Evolutionary conservation across 2,888 invertebrate species (phyloP).

Genomic region (Drosophila melanocephala): DNA sequence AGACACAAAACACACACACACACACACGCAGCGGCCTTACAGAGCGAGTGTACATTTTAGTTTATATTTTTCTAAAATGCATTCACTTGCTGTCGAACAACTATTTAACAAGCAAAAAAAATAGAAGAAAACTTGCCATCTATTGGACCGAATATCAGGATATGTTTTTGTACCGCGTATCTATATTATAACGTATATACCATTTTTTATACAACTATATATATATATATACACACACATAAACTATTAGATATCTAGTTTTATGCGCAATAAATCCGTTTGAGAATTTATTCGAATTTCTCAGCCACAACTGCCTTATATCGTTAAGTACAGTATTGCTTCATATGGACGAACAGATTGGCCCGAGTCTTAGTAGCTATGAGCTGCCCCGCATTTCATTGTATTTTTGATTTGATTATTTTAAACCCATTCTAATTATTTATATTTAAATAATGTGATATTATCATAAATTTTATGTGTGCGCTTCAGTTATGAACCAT

Average conservation of each 20-base stretch:
- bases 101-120: not conserved
- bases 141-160: slow-evolving; percentile 44
- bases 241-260: slow-evolving; percentile 30
- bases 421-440: slow-evolving; percentile 57
- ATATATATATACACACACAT: slow-evolving; percentile 1
- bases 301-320: slow-evolving; percentile 72
- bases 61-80: slow-evolving; percentile 2
- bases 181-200: slow-evolving; percentile 25
- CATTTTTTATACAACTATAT: slow-evolving; percentile 16
- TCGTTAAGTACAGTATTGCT: slow-evolving; percentile 73
- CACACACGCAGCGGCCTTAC: slow-evolving; percentile 53
- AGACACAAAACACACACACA: slow-evolving; percentile 37
- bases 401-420: slow-evolving; percentile 43
- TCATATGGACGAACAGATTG: slow-evolving; percentile 47
- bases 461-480: slow-evolving; percentile 73
- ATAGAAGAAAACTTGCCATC: slow-evolving; percentile 58
- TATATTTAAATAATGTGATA: slow-evolving; percentile 78
- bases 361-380: slow-evolving; percentile 52
- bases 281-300: slow-evolving; percentile 47
- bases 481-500: slow-evolving; percentile 39
- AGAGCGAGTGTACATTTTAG: slow-evolving; percentile 12
- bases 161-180: slow-evolving; percentile 36
- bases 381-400: slow-evolving; percentile 47
- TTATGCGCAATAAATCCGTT: slow-evolving; percentile 37
- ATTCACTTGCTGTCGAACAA: slow-evolving; percentile 20